Conservation (phyloP, 2,113 vertebrate genomes). For the Sebastes fasciatus region DNA sequence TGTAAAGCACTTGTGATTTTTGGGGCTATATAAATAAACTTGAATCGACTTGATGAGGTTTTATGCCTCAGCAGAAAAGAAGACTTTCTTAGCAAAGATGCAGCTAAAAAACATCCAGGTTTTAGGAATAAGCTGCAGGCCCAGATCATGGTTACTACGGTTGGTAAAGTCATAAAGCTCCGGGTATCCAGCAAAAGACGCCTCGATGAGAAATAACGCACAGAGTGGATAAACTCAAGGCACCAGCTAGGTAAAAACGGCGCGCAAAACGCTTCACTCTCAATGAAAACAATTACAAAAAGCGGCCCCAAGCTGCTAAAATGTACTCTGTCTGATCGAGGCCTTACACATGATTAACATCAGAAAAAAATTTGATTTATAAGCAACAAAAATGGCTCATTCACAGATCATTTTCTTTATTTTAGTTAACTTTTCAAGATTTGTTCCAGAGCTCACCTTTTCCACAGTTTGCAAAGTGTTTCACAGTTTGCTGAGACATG, state of each 20-base stretch:
- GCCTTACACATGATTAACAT: neutral
- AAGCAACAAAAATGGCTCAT: neutral
- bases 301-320: no score
- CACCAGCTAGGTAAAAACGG: no score
- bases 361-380: neutral
- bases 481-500: conserved; percentile 62
- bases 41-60: neutral
- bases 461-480: conserved; percentile 26
- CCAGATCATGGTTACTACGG: no score
- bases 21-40: neutral
- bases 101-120: conserved; percentile 11
- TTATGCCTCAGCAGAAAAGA: neutral
- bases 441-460: neutral
- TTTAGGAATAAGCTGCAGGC: neutral
- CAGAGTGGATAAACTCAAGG: no score
- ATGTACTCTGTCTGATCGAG: no score
- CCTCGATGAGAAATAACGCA: no score
- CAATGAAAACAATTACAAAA: no score
- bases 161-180: no score
- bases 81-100: neutral
- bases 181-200: no score
- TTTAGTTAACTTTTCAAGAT: neutral
- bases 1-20: neutral
- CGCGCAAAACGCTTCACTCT: no score
- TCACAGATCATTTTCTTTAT: neutral